These are phyloP conservation scores for Rhyacichthys aspro DNA, from an alignment of 2,797 vertebrate species.

Conservation along the genomic window DNA sequence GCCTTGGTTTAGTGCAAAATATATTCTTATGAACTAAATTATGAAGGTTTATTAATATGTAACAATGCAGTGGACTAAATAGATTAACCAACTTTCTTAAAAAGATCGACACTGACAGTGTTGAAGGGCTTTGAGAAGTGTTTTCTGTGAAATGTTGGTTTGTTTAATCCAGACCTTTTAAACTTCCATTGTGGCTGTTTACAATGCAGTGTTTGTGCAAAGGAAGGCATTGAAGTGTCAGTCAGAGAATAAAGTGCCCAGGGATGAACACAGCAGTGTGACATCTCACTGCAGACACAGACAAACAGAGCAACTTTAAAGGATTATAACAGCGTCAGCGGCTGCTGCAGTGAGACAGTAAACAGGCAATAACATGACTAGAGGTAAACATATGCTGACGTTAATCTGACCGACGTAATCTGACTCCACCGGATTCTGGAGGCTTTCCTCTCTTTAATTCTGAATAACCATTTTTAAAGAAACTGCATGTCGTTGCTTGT, in stretches of 20 bases:
- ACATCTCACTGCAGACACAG: not conserved
- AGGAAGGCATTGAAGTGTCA: constrained; percentile 23
- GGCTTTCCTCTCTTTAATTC: not conserved
- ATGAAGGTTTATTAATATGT: no score
- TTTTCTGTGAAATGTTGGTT: no score
- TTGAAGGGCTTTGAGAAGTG: no score
- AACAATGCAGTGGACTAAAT: no score
- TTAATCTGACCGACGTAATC: not conserved
- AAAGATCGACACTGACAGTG: no score
- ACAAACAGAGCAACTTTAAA: not conserved
- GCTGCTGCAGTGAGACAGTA: not conserved
- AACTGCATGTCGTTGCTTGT: no score
- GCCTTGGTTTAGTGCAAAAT: no score
- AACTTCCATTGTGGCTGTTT: constrained; percentile 37
- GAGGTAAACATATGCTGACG: not conserved
- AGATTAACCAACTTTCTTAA: no score
- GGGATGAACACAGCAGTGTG: no score
- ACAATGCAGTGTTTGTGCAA: constrained; percentile 36
- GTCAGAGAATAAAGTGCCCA: no score
- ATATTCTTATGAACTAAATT: no score
- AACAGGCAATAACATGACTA: not conserved
- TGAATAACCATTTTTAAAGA: no score
- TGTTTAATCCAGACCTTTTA: constrained; percentile 23
- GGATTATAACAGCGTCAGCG: not conserved
- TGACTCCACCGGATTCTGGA: not conserved